phyloP scores from a whole-genome alignment of 1,140 invertebrate species.

The Stegodyphus mimosarum region DNA sequence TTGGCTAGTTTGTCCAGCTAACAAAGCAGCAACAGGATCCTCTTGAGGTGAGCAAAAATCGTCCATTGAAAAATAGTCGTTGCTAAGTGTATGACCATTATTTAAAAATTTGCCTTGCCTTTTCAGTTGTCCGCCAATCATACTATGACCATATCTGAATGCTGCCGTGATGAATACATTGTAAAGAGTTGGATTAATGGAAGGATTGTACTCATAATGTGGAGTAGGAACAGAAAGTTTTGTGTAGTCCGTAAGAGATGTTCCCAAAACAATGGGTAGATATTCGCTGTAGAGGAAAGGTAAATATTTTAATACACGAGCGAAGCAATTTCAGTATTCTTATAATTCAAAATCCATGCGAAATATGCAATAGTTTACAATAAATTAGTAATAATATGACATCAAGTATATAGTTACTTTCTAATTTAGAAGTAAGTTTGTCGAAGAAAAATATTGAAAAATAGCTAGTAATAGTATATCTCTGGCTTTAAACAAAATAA shows the following conservation, averaged over 20 bases:
- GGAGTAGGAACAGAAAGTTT: slow-evolving; percentile 75
- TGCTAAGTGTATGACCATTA: neutral
- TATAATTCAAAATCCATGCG: too few species aligned
- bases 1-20: slow-evolving; percentile 8
- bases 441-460: too few species aligned
- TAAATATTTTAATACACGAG: slow-evolving; percentile 66
- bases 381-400: too few species aligned
- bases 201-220: slow-evolving; percentile 75
- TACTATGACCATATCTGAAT: slow-evolving; percentile 93
- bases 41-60: slow-evolving; percentile 12
- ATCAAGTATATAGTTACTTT: too few species aligned
- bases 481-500: too few species aligned
- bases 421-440: too few species aligned
- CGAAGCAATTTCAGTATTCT: neutral
- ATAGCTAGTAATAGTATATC: too few species aligned
- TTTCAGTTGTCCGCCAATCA: slow-evolving; percentile 73
- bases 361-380: too few species aligned
- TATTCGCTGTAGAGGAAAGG: slow-evolving; percentile 95
- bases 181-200: slow-evolving; percentile 85
- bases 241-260: slow-evolving; percentile 68
- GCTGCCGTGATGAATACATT: slow-evolving; percentile 98
- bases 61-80: slow-evolving; percentile 50
- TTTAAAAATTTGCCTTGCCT: neutral
- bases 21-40: neutral
- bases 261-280: slow-evolving; percentile 87